These are phyloP conservation scores for Eonycteris spelaea DNA, from an alignment of 2,113 vertebrate species.

Conservation along the genomic window DNA sequence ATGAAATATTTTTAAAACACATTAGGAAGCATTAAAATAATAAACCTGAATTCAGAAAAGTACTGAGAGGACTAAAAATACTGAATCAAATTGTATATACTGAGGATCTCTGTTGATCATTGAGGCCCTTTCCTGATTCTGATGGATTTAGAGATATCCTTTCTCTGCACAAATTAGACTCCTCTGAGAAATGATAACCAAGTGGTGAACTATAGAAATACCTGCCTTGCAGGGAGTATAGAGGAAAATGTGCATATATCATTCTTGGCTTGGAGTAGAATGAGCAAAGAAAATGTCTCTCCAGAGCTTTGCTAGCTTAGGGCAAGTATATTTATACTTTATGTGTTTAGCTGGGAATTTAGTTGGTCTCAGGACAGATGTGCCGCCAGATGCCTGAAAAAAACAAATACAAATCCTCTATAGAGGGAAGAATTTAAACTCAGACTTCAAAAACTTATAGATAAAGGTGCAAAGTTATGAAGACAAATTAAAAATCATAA, in stretches of 20 bases:
- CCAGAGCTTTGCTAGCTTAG: background rate
- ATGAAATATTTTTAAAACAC: background rate
- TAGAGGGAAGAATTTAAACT: background rate
- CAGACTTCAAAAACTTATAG: background rate
- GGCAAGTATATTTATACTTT: background rate
- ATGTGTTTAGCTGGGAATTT: background rate
- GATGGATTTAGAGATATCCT: background rate
- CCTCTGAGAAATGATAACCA: background rate
- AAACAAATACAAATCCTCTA: background rate
- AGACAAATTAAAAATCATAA: background rate
- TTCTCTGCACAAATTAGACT: background rate
- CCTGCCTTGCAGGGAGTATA: background rate
- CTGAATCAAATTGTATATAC: background rate
- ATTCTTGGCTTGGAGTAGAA: background rate
- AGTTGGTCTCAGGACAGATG: background rate
- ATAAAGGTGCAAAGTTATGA: background rate
- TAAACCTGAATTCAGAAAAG: background rate
- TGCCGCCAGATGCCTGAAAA: background rate
- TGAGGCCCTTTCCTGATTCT: background rate
- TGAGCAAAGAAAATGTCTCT: background rate
- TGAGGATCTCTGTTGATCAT: background rate
- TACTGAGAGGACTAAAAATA: background rate
- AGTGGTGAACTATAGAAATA: background rate
- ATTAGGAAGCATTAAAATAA: background rate
- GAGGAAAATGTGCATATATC: background rate